These are phyloP conservation scores for Canis aureus DNA, from an alignment of 2,113 vertebrate species.

Conservation along the genomic window DNA sequence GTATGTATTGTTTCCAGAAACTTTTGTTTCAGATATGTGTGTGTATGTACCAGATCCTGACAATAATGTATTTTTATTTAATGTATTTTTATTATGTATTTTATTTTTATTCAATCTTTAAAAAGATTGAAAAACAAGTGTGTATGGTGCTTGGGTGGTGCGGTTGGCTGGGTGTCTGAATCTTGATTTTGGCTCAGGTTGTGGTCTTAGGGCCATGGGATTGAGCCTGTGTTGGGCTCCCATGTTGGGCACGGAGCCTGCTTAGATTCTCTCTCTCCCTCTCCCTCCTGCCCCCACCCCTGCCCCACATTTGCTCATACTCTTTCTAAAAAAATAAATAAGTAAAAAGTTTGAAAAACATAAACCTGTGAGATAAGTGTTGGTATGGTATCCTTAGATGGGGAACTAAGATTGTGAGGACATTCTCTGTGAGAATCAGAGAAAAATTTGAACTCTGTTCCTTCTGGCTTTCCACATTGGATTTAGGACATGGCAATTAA, in stretches of 20 bases:
- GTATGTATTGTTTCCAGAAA: background rate
- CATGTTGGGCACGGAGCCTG: background rate
- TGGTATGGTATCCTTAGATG: background rate
- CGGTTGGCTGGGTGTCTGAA: background rate
- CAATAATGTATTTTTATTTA: background rate
- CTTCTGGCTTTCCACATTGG: background rate
- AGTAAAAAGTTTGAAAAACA: background rate
- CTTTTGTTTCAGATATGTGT: background rate
- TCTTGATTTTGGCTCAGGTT: background rate
- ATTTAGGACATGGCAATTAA: background rate
- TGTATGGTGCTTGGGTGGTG: background rate
- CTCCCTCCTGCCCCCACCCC: background rate
- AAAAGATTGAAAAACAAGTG: background rate
- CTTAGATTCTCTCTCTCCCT: background rate
- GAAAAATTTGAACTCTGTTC: background rate
- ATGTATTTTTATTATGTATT: background rate
- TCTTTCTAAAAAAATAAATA: background rate
- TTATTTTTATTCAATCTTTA: background rate
- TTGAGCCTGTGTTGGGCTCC: background rate
- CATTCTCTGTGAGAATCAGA: no score
- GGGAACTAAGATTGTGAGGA: background rate
- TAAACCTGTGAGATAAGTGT: background rate
- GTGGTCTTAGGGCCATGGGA: background rate
- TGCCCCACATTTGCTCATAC: background rate
- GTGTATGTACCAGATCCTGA: background rate